phyloP scores from a whole-genome alignment of 2,888 invertebrate species.

The Drepana falcataria region DNA sequence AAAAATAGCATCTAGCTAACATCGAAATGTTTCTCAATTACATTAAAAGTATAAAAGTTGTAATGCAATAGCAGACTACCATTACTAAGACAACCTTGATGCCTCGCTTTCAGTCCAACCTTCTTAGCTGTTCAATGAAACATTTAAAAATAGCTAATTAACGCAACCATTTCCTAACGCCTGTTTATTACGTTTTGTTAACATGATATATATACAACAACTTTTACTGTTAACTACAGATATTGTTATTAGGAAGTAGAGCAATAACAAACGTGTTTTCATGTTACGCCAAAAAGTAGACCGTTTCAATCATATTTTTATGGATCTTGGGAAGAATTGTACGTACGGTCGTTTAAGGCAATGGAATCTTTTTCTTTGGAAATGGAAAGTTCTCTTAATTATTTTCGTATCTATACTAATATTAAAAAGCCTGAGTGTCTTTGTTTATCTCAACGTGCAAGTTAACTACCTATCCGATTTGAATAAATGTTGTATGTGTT shows the following conservation, averaged over 20 bases:
- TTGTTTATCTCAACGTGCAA: too few species aligned
- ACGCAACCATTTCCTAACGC: neutral
- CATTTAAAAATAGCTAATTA: slow-evolving; percentile 7
- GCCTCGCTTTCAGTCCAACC: slow-evolving; percentile 34
- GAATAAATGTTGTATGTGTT: too few species aligned
- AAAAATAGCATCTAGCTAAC: neutral
- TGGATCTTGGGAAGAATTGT: too few species aligned
- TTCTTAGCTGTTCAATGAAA: slow-evolving; percentile 15
- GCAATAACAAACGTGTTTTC: too few species aligned
- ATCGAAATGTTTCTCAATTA: neutral
- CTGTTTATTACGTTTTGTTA: neutral
- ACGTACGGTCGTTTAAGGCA: too few species aligned
- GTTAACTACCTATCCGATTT: too few species aligned
- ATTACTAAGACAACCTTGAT: slow-evolving; percentile 27
- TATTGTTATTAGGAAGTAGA: neutral
- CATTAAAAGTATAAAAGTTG: neutral
- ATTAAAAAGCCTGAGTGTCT: too few species aligned
- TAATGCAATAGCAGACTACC: slow-evolving; percentile 2
- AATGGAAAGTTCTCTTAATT: too few species aligned
- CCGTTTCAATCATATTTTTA: too few species aligned
- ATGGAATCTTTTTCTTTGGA: too few species aligned
- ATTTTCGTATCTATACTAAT: too few species aligned
- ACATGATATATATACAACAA: neutral
- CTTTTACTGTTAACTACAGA: slow-evolving; percentile 1
- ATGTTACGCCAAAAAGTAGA: too few species aligned